Evolutionary conservation across 1,140 invertebrate species (phyloP).

Genomic region (Listronotus oregonensis): DNA sequence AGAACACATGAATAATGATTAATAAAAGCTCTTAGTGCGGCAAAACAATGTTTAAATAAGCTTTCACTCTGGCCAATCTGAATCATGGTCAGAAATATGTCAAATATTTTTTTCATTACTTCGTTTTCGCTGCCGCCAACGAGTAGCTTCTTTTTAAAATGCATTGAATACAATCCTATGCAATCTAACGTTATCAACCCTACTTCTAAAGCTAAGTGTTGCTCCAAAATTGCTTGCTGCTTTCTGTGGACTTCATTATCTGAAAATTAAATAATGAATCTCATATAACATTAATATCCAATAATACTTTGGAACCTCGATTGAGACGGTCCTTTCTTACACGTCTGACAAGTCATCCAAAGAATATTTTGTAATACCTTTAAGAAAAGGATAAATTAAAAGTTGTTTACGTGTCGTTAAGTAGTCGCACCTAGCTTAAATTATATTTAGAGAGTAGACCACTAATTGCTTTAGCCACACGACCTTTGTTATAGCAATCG

Average conservation of each 20-base stretch:
- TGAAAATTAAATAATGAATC: slow-evolving; percentile 48
- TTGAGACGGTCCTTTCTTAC: too few relatives aligned
- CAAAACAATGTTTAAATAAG: slow-evolving; percentile 88
- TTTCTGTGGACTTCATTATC: slow-evolving; percentile 66
- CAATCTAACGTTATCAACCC: slow-evolving; percentile 86
- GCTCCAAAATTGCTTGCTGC: slow-evolving; percentile 76
- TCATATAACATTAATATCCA: too few relatives aligned
- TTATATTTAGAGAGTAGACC: too few relatives aligned
- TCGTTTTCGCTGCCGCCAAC: slow-evolving; percentile 73
- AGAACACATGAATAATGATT: slow-evolving; percentile 85
- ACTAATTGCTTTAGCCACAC: too few relatives aligned
- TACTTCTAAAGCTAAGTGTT: slow-evolving; percentile 88
- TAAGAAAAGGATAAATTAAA: too few relatives aligned
- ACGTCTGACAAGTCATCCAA: too few relatives aligned
- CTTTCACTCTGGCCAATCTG: slow-evolving; percentile 89
- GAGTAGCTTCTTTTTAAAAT: slow-evolving; percentile 72
- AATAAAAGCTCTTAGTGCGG: slow-evolving; percentile 85
- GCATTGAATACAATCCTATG: slow-evolving; percentile 81
- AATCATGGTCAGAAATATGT: slow-evolving; percentile 84
- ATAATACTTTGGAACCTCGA: too few relatives aligned
- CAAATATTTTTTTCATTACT: slow-evolving; percentile 77
- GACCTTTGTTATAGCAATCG: too few relatives aligned
- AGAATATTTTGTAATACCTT: too few relatives aligned
- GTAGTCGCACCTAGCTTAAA: too few relatives aligned
- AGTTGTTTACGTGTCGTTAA: too few relatives aligned